These are phyloP conservation scores for Lomographa bimaculata DNA, from an alignment of 2,888 invertebrate species.

Conservation along the genomic window DNA sequence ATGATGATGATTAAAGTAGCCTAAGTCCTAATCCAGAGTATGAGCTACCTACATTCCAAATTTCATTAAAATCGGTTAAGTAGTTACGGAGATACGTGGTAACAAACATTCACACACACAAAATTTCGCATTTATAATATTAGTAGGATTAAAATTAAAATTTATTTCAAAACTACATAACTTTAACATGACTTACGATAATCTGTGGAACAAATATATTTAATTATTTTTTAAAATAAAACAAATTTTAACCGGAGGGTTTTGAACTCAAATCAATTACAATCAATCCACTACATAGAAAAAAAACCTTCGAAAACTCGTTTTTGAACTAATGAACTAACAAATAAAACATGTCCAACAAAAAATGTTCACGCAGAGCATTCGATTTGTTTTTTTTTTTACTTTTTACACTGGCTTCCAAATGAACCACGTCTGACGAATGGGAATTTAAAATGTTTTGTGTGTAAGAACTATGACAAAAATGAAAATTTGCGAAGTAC, in stretches of 20 bases:
- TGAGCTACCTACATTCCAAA: too few species aligned
- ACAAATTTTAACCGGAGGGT: constrained; percentile 15
- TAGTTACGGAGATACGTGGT: too few species aligned
- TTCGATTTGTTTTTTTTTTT: constrained; percentile 9
- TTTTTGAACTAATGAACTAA: constrained; percentile 36
- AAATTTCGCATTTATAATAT: too few species aligned
- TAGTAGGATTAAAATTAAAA: too few species aligned
- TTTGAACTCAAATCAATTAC: constrained; percentile 32
- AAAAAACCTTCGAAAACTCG: constrained; percentile 26
- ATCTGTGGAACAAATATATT: constrained; percentile 2
- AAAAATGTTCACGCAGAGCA: constrained; percentile 10
- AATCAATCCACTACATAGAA: constrained; percentile 31
- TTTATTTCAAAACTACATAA: too few species aligned
- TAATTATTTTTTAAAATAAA: constrained; percentile 5
- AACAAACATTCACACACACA: too few species aligned
- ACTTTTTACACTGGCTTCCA: constrained; percentile 6
- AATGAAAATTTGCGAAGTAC: too few species aligned
- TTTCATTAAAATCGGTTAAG: too few species aligned
- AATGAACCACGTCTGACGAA: constrained; percentile 11
- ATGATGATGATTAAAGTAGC: too few species aligned
- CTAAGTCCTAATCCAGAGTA: too few species aligned
- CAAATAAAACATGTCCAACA: constrained; percentile 19
- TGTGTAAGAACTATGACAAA: too few species aligned
- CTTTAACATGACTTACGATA: constrained; percentile 1
- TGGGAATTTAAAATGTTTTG: not conserved